phyloP scores from a whole-genome alignment of 2,888 invertebrate species.

The Hydropsyche betteni region DNA sequence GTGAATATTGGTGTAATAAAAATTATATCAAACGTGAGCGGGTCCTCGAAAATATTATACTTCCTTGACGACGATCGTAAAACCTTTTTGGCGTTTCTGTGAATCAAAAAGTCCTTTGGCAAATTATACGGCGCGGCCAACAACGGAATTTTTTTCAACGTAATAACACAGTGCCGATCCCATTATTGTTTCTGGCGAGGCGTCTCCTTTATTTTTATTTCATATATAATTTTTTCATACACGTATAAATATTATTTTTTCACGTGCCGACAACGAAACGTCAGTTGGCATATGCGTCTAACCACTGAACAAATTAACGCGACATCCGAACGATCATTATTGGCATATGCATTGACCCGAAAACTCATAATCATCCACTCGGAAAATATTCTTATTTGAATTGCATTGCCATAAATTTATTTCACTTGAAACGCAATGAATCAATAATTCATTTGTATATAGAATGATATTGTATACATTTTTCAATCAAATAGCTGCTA shows the following conservation, averaged over 20 bases:
- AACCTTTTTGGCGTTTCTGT: conserved; percentile 9
- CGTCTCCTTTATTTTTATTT: conserved; percentile 10
- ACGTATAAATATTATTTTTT: not conserved
- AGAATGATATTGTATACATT: too few relatives aligned
- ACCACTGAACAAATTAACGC: conserved; percentile 23
- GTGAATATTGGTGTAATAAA: too few relatives aligned
- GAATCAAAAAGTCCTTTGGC: conserved; percentile 36
- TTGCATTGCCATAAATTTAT: too few relatives aligned
- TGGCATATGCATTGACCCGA: not conserved
- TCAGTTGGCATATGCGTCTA: conserved; percentile 21
- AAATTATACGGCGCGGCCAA: conserved; percentile 28
- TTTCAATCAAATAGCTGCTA: too few relatives aligned
- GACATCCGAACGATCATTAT: not conserved
- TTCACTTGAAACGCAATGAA: too few relatives aligned
- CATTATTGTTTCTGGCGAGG: conserved; percentile 27
- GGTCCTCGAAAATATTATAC: too few relatives aligned
- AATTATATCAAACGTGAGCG: too few relatives aligned
- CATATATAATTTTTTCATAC: not conserved
- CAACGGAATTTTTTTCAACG: conserved; percentile 12
- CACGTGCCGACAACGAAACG: not conserved
- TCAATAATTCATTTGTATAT: too few relatives aligned
- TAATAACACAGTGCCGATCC: conserved; percentile 13
- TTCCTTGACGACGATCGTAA: too few relatives aligned
- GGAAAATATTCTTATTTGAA: not conserved
- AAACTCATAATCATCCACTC: not conserved